Base-by-base conservation (phyloP, 2,888 invertebrate genomes). In the Lamproptera curius region DNA sequence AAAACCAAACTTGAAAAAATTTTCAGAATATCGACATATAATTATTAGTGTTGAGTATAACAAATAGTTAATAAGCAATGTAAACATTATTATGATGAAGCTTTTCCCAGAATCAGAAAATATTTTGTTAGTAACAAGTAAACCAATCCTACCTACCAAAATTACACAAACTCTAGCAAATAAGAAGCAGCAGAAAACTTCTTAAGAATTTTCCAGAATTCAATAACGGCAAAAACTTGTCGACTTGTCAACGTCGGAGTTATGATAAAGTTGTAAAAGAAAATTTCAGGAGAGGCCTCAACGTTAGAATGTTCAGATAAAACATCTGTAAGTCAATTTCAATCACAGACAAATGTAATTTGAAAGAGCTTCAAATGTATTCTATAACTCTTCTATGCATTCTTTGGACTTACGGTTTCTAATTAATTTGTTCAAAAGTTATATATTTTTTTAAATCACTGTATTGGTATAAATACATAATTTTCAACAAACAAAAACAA, bases 121-220 rank as follows among this genome's bases (percentile, higher is more conserved):
- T n/a, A n/a, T n/a, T n/a, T n/a, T n/a, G n/a, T n/a, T n/a, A n/a
- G n/a, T n/a, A n/a, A n/a, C n/a, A n/a, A n/a, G n/a, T n/a, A n/a
- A n/a, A n/a, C n/a, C n/a, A n/a, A n/a, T n/a, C n/a, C 45, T 39
- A 52, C 35, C 48, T 47, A 44, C 45, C 53, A 58, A 61, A 62
- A 59, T 66, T 63, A 67, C 62, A 66, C 59, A 62, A 50, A 57
- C 54, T 53, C 53, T 50, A 54, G 62, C 58, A 63, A 70, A 59
- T n/a, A n/a, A n/a, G 62, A 68, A 71, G 73, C 80, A 79, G 83
- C 76, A 80, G 78, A 83, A 83, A 83, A 69, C 83, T 82, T 61
- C 56, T 61, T 68, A 66, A 74, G 23, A 23, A 23, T 23, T 23
- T 23, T 23, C 4, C 8, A 75, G 78, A 80, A 83, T 83, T 82